A percentile compares a stretch with the other conserved stretches of the same genome.
phyloP scores from a whole-genome alignment of 2,113 vertebrate genomes.

The Xenopus borealis region DNA sequence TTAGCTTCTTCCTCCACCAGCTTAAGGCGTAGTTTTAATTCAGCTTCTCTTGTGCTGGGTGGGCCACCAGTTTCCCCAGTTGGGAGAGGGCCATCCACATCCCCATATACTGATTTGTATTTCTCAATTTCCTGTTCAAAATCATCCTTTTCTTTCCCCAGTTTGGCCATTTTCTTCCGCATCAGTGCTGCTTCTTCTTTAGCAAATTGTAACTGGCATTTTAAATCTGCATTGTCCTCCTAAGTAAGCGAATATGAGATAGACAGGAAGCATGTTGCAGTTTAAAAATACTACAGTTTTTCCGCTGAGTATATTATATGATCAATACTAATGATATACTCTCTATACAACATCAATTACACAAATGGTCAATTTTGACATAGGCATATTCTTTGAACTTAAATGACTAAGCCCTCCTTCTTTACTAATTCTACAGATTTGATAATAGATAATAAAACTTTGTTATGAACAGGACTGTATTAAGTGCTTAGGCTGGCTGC shows the following conservation, averaged over 20 bases:
- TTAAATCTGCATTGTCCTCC: conserved; percentile 95
- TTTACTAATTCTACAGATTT: too few relatives aligned
- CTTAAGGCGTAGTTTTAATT: conserved; percentile 89
- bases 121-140: conserved; percentile 94
- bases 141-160: conserved; percentile 89
- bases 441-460: too few relatives aligned
- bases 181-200: conserved; percentile 92
- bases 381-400: too few relatives aligned
- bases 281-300: neutral
- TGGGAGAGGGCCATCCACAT: conserved; percentile 88
- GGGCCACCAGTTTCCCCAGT: conserved; percentile 82
- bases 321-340: too few relatives aligned
- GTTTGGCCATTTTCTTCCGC: conserved; percentile 96
- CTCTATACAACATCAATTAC: too few relatives aligned
- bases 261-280: fast-evolving
- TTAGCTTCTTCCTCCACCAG: conserved; percentile 96
- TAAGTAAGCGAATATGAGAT: conserved; percentile 55
- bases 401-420: too few relatives aligned
- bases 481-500: too few relatives aligned
- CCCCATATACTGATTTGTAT: conserved; percentile 91
- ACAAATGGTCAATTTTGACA: too few relatives aligned
- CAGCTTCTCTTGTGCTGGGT: conserved; percentile 89
- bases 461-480: too few relatives aligned
- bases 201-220: conserved; percentile 95
- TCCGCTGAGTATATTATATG: neutral